Conservation (phyloP, 2,113 vertebrate species). For the Solea solea region DNA sequence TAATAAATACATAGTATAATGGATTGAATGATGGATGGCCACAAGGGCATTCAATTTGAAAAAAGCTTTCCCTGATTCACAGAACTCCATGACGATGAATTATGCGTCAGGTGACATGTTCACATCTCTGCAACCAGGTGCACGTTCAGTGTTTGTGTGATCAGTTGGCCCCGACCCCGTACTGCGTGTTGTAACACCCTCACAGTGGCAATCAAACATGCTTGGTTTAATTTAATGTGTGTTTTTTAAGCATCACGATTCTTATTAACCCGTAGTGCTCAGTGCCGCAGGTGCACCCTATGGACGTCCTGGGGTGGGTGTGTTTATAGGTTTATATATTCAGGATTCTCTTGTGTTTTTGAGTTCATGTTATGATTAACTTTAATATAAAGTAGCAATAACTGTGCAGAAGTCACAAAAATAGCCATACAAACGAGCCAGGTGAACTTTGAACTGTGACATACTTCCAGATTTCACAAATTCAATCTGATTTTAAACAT, state of each 20-base stretch:
- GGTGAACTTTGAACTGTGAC: too few relatives aligned
- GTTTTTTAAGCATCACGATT: not conserved
- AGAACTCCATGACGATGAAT: conserved; percentile 11
- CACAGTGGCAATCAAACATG: not conserved
- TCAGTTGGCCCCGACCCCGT: not conserved
- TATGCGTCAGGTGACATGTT: not conserved
- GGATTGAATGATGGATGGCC: not conserved
- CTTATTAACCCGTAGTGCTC: not conserved
- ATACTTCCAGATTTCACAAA: too few relatives aligned
- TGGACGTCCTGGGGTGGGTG: too few relatives aligned
- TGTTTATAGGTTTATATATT: too few relatives aligned
- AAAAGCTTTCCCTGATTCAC: not conserved
- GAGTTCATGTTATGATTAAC: too few relatives aligned
- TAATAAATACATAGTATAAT: conserved; percentile 18
- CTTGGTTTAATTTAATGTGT: not conserved
- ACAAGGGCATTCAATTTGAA: not conserved
- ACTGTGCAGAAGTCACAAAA: too few relatives aligned
- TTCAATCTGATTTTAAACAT: too few relatives aligned
- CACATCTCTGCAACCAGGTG: not conserved
- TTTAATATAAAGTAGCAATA: too few relatives aligned
- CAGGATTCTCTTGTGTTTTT: too few relatives aligned
- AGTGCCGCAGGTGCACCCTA: too few relatives aligned
- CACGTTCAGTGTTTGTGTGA: not conserved
- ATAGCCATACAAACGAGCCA: too few relatives aligned
- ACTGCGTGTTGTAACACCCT: not conserved